Conservation (phyloP, 2,888 invertebrate species). For the Brachyopa scutellaris region DNA sequence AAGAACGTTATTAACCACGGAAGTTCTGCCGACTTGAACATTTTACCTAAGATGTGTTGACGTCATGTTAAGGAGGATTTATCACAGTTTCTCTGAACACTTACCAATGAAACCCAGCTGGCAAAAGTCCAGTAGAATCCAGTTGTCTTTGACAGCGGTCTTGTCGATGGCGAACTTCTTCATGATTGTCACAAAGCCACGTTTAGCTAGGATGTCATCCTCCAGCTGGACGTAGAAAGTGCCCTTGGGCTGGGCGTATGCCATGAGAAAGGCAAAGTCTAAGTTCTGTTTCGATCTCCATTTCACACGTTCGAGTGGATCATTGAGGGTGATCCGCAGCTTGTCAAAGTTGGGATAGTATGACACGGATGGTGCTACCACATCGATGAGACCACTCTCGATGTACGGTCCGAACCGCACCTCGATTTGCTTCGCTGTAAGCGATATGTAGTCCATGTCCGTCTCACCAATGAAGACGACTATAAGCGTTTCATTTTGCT, state of each 20-base stretch:
- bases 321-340: conserved; percentile 91
- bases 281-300: conserved; percentile 98
- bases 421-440: conserved; percentile 90
- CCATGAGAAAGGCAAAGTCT: conserved; percentile 96
- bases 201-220: conserved; percentile 95
- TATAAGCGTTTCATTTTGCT: conserved; percentile 90
- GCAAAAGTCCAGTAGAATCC: conserved; percentile 97
- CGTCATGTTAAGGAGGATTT: background rate
- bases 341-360: conserved; percentile 94
- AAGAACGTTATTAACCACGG: conserved; percentile 95
- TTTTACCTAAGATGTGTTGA: conserved; percentile 85
- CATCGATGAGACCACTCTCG: conserved; percentile 92
- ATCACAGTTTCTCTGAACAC: conserved; percentile 56
- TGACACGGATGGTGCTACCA: conserved; percentile 91
- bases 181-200: conserved; percentile 92
- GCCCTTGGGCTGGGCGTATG: conserved; percentile 93
- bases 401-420: conserved; percentile 89
- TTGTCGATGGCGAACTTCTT: conserved; percentile 91
- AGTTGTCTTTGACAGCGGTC: conserved; percentile 86
- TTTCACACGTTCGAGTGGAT: conserved; percentile 90
- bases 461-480: conserved; percentile 95
- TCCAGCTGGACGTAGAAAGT: conserved; percentile 96
- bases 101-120: conserved; percentile 95
- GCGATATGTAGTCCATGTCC: conserved; percentile 88
- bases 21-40: conserved; percentile 94